Conservation (phyloP, 2,113 vertebrate genomes). For the Ondatra zibethicus region DNA sequence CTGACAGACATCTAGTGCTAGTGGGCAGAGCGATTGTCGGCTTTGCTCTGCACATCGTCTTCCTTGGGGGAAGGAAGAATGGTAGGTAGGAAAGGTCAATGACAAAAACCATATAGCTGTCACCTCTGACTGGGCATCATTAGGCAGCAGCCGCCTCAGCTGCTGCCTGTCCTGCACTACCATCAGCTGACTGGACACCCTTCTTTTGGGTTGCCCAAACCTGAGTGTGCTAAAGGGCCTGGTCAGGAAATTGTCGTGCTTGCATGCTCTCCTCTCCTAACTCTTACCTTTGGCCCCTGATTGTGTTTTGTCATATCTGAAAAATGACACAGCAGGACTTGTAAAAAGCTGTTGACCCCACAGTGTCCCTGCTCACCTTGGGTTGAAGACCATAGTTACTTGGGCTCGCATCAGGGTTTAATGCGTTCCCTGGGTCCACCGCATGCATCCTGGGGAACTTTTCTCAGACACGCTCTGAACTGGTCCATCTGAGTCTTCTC, state of each 20-base stretch:
- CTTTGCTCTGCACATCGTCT: neutral
- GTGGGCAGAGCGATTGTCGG: rapidly evolving
- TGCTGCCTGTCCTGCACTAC: too few species aligned
- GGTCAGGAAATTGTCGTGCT: neutral
- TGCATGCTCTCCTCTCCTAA: neutral
- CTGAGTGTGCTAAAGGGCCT: neutral
- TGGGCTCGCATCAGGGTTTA: neutral
- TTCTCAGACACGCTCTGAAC: neutral
- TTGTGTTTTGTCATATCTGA: slow-evolving; percentile 16
- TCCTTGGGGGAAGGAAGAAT: neutral
- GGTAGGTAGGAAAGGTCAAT: neutral
- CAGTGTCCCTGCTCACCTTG: neutral
- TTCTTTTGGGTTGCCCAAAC: neutral
- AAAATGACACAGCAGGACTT: neutral
- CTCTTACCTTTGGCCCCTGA: neutral
- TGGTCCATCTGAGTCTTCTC: neutral
- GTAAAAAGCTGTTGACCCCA: neutral
- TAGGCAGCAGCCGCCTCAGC: neutral
- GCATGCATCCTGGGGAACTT: rapidly evolving
- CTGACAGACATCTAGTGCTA: neutral
- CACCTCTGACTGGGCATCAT: neutral
- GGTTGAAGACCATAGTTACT: neutral
- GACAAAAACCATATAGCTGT: neutral
- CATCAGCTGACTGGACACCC: too few species aligned
- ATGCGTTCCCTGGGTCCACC: neutral